Base-by-base conservation (phyloP, 2,888 invertebrate species). In the Clistopyga incitator region DNA sequence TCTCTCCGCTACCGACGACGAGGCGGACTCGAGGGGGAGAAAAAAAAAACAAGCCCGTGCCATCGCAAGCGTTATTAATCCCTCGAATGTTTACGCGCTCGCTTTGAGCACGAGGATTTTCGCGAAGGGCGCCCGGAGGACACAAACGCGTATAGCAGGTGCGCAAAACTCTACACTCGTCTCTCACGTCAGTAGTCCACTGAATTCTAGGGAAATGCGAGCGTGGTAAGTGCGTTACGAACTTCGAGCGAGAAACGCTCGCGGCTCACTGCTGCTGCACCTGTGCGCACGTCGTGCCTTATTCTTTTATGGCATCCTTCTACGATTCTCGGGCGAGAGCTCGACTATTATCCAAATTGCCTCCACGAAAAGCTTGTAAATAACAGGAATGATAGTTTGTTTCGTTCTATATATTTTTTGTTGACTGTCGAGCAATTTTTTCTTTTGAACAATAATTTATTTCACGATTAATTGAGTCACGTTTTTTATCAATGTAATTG, bases 181-280 rank as follows among this genome's bases (percentile, higher is more conserved):
- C 56, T 42, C 15, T 52, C 52, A n/a, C 59, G 59, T 52, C 34
- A 13, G 70, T 15, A 18, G 20, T 56, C 56, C 56, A 42, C 15
- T 56, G 71, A 56, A 54, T 42, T 20, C 25, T 38, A 56, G 23
- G 52, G 50, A 56, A 68, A 68, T n/a, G n/a, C 52, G 45, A 70
- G 68, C 25, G 34, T 59, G 20, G 20, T 18, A 59, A 70, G 61
- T 47, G 34, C 59, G 34, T 61, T 20, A 50, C 67, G n/a, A 67
- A 59, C 29, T 77, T 77, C 29, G 54, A 74, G 59, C 15, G 59
- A 47, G 50, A 65, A 67, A 15, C 56, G n/a, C 65, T 75, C 52
- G 54, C 45, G 67, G 34, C 42, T 77, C 56, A 20, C 56, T 59
- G 45, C 59, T 3, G 64, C 64, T 20, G 56, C 76, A 45, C 67